A percentile compares a stretch with the other conserved stretches of the same genome.
Conservation (phyloP, 2,888 invertebrate species). For the Agrilus cyanescens region DNA sequence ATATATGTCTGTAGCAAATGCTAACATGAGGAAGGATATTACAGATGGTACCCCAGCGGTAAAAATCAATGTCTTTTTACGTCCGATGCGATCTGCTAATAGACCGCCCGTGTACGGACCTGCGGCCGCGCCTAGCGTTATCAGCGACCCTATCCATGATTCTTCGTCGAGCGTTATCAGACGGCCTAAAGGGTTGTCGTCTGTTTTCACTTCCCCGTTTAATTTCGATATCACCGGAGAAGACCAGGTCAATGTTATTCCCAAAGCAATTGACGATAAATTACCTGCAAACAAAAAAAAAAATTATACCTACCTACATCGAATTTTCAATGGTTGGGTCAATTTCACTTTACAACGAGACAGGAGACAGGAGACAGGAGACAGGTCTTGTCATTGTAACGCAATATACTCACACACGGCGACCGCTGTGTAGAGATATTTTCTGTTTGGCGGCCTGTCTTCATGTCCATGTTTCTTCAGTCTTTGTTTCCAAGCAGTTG, state of each 20-base stretch:
- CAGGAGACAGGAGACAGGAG: too few relatives aligned
- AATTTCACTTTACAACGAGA: too few relatives aligned
- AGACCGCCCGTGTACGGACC: constrained; percentile 59
- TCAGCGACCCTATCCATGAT: constrained; percentile 39
- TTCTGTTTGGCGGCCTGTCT: neutral
- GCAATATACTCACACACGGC: constrained; percentile 2
- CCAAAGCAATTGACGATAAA: constrained; percentile 29
- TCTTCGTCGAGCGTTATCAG: constrained; percentile 26
- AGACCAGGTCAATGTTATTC: constrained; percentile 35
- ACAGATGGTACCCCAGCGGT: constrained; percentile 49
- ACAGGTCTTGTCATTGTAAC: too few relatives aligned
- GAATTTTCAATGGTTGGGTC: too few relatives aligned
- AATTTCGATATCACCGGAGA: constrained; percentile 19
- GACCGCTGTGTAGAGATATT: constrained; percentile 5
- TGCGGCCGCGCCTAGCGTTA: constrained; percentile 34
- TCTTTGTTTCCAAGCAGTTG: too few relatives aligned
- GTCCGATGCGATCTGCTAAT: constrained; percentile 51
- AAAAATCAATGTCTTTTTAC: constrained; percentile 52
- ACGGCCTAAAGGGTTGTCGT: constrained; percentile 29
- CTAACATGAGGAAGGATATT: constrained; percentile 53
- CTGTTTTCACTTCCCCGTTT: constrained; percentile 9
- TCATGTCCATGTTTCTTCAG: too few relatives aligned
- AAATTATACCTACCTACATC: neutral
- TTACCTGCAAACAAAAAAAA: constrained; percentile 25
- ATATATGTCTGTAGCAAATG: constrained; percentile 37